Percentiles rank a stretch among this genome's conserved stretches.
Evolutionary conservation across 2,888 invertebrate species (phyloP).

Genomic region (Scaptomyza cyrtandrae): DNA sequence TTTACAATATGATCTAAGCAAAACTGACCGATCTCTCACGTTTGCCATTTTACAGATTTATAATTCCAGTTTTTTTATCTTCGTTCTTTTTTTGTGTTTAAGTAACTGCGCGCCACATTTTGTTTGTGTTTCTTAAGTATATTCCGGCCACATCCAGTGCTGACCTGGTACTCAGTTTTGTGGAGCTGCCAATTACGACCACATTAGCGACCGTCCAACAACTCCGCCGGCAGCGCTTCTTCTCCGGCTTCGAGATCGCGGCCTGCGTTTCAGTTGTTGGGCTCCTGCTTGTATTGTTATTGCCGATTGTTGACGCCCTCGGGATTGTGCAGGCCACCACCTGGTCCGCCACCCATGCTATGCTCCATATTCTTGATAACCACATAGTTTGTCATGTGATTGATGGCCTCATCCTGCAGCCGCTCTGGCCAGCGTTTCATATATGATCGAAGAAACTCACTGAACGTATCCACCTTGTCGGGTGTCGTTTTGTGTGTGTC

Average conservation of each 20-base stretch:
- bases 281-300: slow-evolving; percentile 83
- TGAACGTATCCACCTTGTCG: slow-evolving; percentile 83
- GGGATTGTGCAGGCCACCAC: slow-evolving; percentile 67
- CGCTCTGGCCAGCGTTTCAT: slow-evolving; percentile 84
- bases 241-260: slow-evolving; percentile 3
- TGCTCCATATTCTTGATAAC: slow-evolving; percentile 84
- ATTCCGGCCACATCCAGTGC: slow-evolving; percentile 40
- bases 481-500: slow-evolving; percentile 83
- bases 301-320: slow-evolving; percentile 83
- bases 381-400: slow-evolving; percentile 83
- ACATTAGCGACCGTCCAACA: slow-evolving; percentile 62
- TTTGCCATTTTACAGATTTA: slow-evolving; percentile 30
- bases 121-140: slow-evolving; percentile 54
- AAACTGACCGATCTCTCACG: slow-evolving; percentile 25
- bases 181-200: slow-evolving; percentile 61
- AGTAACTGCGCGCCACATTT: slow-evolving; percentile 66
- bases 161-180: slow-evolving; percentile 43
- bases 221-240: slow-evolving; percentile 36
- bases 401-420: slow-evolving; percentile 83
- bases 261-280: slow-evolving; percentile 65
- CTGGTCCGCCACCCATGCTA: slow-evolving; percentile 74
- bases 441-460: slow-evolving; percentile 83
- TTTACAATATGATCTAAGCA: slow-evolving; percentile 59
- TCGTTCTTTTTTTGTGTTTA: slow-evolving; percentile 32
- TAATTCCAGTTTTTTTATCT: slow-evolving; percentile 44